Base-by-base conservation (phyloP, 2,113 vertebrate genomes). In the Gavialis gangeticus region DNA sequence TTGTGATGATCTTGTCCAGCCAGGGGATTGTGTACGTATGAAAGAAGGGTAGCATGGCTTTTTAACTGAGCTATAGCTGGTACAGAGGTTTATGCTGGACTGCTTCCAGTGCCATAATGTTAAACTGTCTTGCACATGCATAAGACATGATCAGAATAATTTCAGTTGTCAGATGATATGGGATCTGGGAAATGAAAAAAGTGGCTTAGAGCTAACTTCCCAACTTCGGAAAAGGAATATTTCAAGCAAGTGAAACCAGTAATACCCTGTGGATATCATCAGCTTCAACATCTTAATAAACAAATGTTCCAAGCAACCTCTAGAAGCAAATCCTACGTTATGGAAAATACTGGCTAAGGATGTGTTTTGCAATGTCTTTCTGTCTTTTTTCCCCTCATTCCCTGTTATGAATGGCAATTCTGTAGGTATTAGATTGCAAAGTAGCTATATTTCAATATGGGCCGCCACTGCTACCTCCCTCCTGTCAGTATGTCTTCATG, bases 31-130 rank as follows among this genome's bases (percentile, higher is more conserved):
- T 55, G 34, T 4, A 87, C 18, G 37, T 78, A 81, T 21, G 28
- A 21, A 90, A 69, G 64, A 78, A 46, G 46, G 46, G 46, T 9
- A 46, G 46, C 59, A 86, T 15, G 56, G 14, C 54, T 64, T 8
- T 76, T 4, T 24, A 0, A 21, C 24, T 22, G 82, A 62, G 17
- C 25, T 73, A 22, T 81, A 77, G 14, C 55, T 63, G n/a, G 63
- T 34, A 63, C 11, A n/a, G 75, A 25, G 4, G 14, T 66, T 27
- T 13, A 54, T 0, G 0, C 82, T 66, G n/a, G 89, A 58, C 17
- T 79, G 63, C 34, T 73, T 30, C 34, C 37, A 4, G 18, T 71
- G 82, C 22, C 11, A 2, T n/a, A 78, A 71, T 12, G 28, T 79
- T 64, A 25, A 82, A 85, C 78, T 62, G 76, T 37, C 28, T 28